Base-by-base conservation (phyloP, 1,140 invertebrate species). In the Lamellibrachia luymesi region DNA sequence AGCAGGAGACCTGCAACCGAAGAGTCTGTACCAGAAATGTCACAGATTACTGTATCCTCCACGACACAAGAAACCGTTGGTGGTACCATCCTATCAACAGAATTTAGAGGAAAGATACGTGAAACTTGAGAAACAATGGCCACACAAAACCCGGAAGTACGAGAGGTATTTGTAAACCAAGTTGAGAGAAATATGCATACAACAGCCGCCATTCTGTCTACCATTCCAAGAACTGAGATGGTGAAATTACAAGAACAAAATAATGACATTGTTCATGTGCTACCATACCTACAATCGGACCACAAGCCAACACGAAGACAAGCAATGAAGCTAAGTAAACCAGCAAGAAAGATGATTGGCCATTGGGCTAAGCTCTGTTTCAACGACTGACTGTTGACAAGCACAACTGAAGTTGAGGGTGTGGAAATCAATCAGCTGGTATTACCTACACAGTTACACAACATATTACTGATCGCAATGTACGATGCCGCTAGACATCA, bases 401-500 rank as follows among this genome's bases (percentile, higher is more conserved):
- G 93, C 64, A 64, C 25, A 22, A 51, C 56, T 8, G 27, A 22
- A 22, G 52, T 27, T 13, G 80, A 92, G 22, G 92, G 91, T 51
- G 90, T 51, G 56, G n/a, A 56, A 13, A 91, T 91, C n/a, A 51
- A 92, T 25, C 93, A 93, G 91, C n/a, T 13, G n/a, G 2, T 51
- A n/a, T 94, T 25, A 50, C 90, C 80, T 90, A 93, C 38, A 91
- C 56, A 93, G 49, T 93, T 94, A 8, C 51, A 94, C n/a, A 91
- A 51, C 49, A n/a, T n/a, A n/a, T n/a, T n/a, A n/a, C n/a, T n/a
- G n/a, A n/a, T n/a, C n/a, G n/a, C n/a, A n/a, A n/a, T n/a, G n/a
- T n/a, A n/a, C n/a, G n/a, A n/a, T n/a, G n/a, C 91, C 0, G 64
- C 50, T 8, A 94, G 94, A 27, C 94, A 94, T 92, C 94, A 93